Base-by-base conservation (phyloP, 2,888 invertebrate species). In the Papilio protenor region DNA sequence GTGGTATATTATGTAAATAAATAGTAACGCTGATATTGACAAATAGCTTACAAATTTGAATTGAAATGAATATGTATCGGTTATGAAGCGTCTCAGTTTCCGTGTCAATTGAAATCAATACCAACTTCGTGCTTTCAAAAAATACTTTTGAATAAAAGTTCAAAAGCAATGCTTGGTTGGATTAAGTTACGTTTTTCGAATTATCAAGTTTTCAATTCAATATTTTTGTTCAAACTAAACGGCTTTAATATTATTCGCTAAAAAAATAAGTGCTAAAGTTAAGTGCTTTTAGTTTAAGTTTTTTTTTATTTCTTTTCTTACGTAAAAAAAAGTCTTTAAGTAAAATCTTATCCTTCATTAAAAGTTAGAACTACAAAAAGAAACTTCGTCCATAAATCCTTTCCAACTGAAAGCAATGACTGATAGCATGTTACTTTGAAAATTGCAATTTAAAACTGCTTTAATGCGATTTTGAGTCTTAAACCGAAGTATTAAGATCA, bases 321-420 rank as follows among this genome's bases (percentile, higher is more conserved):
- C 47, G 18, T 52, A 55, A 27, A 4, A 27, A 59, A 59, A 59
- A 11, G 23, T 16, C 21, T 12, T 59, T 11, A 16, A 27, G 27
- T 73, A 73, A 64, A 76, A 55, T 66, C 66, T 73, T 59, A 73
- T 64, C 23, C 64, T 71, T 75, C 33, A 74, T 75, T 78, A 75
- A 78, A 78, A 23, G 49, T 77, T 75, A 75, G 12, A 70, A 40
- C 59, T 71, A 52, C 77, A 78, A 78, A 80, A 79, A 80, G 78
- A 79, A 79, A 76, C 71, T 78, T 76, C 75, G 45, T 72, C 73
- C 78, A 76, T 78, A 80, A 79, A 80, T 80, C 80, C 77, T 78
- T 72, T 72, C 72, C 52, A 73, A 80, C 79, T 76, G 79, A 79
- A 78, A 78, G 80, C 75, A 76, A 80, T 78, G 78, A 80, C 75